Percentiles rank a stretch among this genome's conserved stretches.
phyloP scores from a whole-genome alignment of 1,140 invertebrate species.

The Mactra quadrangularis region DNA sequence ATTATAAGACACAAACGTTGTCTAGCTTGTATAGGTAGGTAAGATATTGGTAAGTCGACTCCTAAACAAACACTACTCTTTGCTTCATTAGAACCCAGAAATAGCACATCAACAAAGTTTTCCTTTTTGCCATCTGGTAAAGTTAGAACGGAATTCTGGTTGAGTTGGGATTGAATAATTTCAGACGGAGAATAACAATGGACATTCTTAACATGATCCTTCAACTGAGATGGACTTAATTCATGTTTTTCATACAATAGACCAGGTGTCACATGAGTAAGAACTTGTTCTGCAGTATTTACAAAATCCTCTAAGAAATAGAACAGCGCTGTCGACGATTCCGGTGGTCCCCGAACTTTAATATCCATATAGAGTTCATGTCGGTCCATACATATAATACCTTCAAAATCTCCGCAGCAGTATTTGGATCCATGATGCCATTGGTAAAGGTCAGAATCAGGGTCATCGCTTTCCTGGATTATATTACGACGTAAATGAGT shows the following conservation, averaged over 20 bases:
- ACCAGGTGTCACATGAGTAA: conserved; percentile 88
- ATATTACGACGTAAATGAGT: conserved; percentile 88
- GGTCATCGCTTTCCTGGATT: conserved; percentile 85
- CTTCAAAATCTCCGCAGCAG: conserved; percentile 89
- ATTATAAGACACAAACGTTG: conserved; percentile 86
- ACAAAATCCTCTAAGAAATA: conserved; percentile 91
- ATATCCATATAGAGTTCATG: conserved; percentile 85
- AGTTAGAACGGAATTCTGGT: conserved; percentile 70
- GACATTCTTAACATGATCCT: conserved; percentile 86
- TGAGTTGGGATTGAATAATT: conserved; percentile 85
- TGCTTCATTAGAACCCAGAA: conserved; percentile 87
- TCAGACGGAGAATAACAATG: conserved; percentile 87
- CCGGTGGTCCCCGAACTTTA: conserved; percentile 88
- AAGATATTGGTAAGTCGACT: conserved; percentile 85
- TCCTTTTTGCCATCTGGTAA: conserved; percentile 87
- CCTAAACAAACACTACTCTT: conserved; percentile 82
- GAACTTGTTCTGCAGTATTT: conserved; percentile 88
- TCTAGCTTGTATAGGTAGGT: conserved; percentile 85
- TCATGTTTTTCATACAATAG: conserved; percentile 88
- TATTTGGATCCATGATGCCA: conserved; percentile 93
- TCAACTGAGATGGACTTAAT: conserved; percentile 86
- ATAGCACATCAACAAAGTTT: conserved; percentile 88
- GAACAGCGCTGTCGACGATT: conserved; percentile 84
- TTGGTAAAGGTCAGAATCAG: conserved; percentile 89
- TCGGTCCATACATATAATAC: conserved; percentile 88